Evolutionary conservation across 1,140 invertebrate genomes (phyloP), one percentile per base, ranked within the genome.

Genomic region (Lasaia peninsularis): DNA sequence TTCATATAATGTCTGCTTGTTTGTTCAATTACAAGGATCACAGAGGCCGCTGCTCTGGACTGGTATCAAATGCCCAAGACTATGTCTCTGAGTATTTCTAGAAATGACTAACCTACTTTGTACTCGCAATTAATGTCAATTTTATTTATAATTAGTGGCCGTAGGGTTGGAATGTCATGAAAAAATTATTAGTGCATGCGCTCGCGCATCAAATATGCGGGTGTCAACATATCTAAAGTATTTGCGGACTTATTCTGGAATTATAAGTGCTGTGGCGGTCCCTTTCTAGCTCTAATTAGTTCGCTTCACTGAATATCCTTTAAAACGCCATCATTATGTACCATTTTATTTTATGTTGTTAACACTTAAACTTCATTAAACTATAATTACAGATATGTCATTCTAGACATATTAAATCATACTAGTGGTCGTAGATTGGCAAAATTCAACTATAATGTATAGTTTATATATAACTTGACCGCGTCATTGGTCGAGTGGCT

Each of bases 91-190:
- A 44, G 21, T 75, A 77, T 76, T 79, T 78, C 81, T 84, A 87
- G 80, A 85, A 82, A 84, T 78, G 71, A 63, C 79, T 80, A 83
- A 78, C 75, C 74, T 73, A 86, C 73, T 78, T 84, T 57, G 71
- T 71, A 66, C 66, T 67, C 51, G 70, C 62, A 88, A 88, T 86
- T 88, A 82, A 73, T 85, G 82, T 81, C 80, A 86, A 84, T 86
- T 83, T 83, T 83, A 76, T 83, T 81, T 86, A 84, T 85, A 81
- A 85, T 86, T 84, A 73, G 66, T 53, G 28, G 54, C 62, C 56
- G 56, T 58, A 56, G 56, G 59, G 58, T 55, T 37, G 66, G 69
- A 65, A 78, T 69, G 61, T 67, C 56, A 63, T 70, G 61, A 71
- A 75, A 75, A 78, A 76, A 76, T 69, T 63, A 71, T 74, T 74